Percentiles rank a stretch among this genome's conserved stretches.
Evolutionary conservation across 2,888 invertebrate genomes (phyloP).

Genomic region (Dermolepida albohirtum): DNA sequence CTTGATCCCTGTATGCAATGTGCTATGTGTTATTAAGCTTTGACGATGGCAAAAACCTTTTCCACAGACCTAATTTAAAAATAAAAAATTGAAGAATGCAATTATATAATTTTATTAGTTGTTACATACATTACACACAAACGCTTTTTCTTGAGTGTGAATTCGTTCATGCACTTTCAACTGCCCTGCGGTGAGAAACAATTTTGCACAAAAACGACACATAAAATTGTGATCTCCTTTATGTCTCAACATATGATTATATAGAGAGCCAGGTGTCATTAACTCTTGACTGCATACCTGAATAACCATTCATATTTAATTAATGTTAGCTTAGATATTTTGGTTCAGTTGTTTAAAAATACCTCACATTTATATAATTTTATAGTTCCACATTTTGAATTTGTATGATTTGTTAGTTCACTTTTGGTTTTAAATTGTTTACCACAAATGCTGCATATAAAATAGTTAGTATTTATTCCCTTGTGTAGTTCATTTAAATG

Average conservation of each 20-base stretch:
- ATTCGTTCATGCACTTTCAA: conserved; percentile 60
- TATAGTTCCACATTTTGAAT: conserved; percentile 65
- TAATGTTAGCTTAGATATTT: background rate
- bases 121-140: conserved; percentile 57
- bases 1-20: conserved; percentile 66
- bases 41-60: conserved; percentile 67
- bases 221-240: conserved; percentile 55
- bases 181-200: conserved; percentile 58
- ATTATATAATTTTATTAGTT: conserved; percentile 2
- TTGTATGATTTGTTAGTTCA: conserved; percentile 59
- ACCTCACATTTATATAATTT: conserved; percentile 63
- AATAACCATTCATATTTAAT: conserved; percentile 40
- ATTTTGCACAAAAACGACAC: conserved; percentile 61
- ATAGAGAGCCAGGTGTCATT: conserved; percentile 59
- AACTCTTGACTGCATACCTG: conserved; percentile 57
- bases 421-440: conserved; percentile 63
- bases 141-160: conserved; percentile 60
- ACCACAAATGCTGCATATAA: conserved; percentile 65
- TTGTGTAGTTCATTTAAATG: conserved; percentile 63
- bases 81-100: background rate
- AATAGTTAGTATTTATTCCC: conserved; percentile 59
- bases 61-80: conserved; percentile 62
- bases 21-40: conserved; percentile 66
- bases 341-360: background rate
- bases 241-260: conserved; percentile 59